Evolutionary conservation across 2,113 vertebrate species (phyloP).

Genomic region (Taxidea taxus): DNA sequence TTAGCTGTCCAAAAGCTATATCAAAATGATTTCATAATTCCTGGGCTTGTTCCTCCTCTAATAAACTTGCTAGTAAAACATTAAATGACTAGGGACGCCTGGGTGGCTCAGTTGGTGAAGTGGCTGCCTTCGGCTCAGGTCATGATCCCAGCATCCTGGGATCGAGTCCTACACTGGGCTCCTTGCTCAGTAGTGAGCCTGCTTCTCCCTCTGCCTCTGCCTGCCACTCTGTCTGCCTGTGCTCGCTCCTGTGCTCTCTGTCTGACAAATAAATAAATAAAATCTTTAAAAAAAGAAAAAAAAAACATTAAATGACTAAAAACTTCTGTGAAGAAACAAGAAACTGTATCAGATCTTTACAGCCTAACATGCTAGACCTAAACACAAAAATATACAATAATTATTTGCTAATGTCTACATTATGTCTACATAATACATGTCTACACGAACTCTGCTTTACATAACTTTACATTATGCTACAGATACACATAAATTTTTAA

Average conservation of each 20-base stretch:
- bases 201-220: too few relatives aligned
- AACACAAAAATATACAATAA: background rate
- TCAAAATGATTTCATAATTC: background rate
- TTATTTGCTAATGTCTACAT: background rate
- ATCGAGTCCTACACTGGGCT: too few relatives aligned
- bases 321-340: background rate
- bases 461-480: background rate
- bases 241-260: too few relatives aligned
- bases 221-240: too few relatives aligned
- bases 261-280: too few relatives aligned
- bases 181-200: too few relatives aligned
- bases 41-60: background rate
- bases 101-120: too few relatives aligned
- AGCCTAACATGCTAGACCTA: background rate
- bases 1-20: background rate
- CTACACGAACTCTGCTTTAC: background rate
- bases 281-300: too few relatives aligned
- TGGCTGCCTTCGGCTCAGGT: too few relatives aligned
- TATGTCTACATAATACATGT: background rate
- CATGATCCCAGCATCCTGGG: too few relatives aligned
- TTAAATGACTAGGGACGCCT: background rate
- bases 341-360: background rate
- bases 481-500: background rate
- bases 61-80: slow-evolving; percentile 5
- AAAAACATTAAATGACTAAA: background rate